Percentiles rank a stretch among this genome's conserved stretches.
Evolutionary conservation across 2,888 invertebrate species (phyloP).

Genomic region (Eueremaeus valkanovi): DNA sequence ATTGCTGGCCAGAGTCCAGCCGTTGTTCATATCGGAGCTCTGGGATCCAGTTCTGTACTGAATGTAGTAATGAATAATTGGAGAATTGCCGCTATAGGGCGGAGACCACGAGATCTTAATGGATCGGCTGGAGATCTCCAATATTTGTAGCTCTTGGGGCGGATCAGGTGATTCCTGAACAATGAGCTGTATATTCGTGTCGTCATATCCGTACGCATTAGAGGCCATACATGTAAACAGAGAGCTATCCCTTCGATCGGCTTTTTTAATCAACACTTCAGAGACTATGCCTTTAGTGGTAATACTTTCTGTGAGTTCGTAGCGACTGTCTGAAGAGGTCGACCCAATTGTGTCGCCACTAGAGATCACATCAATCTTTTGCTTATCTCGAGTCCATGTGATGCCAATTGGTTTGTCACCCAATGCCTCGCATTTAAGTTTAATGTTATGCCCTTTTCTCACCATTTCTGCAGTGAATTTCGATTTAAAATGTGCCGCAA

Average conservation of each 20-base stretch:
- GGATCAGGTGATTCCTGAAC: conserved; percentile 52
- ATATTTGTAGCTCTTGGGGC: conserved; percentile 50
- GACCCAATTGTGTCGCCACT: conserved; percentile 13
- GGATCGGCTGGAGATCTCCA: conserved; percentile 50
- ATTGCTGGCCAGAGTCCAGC: background rate
- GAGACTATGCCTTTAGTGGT: conserved; percentile 43
- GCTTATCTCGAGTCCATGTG: conserved; percentile 53
- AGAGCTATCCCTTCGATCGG: conserved; percentile 46
- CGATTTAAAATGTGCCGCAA: conserved; percentile 46
- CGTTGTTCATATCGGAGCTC: background rate
- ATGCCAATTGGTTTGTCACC: conserved; percentile 54
- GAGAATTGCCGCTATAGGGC: conserved; percentile 53
- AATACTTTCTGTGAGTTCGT: conserved; percentile 44
- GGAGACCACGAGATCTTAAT: conserved; percentile 51
- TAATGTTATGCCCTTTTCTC: conserved; percentile 45
- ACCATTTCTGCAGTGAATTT: conserved; percentile 47
- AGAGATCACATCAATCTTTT: conserved; percentile 25
- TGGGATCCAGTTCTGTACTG: conserved; percentile 49
- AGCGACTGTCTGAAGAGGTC: conserved; percentile 32
- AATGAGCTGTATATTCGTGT: conserved; percentile 47
- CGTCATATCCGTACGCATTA: conserved; percentile 46
- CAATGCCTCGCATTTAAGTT: conserved; percentile 46
- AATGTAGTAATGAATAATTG: conserved; percentile 50
- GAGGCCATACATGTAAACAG: conserved; percentile 45
- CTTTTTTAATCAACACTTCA: conserved; percentile 44